phyloP scores from a whole-genome alignment of 2,888 invertebrate species.

The Xanthia togata region DNA sequence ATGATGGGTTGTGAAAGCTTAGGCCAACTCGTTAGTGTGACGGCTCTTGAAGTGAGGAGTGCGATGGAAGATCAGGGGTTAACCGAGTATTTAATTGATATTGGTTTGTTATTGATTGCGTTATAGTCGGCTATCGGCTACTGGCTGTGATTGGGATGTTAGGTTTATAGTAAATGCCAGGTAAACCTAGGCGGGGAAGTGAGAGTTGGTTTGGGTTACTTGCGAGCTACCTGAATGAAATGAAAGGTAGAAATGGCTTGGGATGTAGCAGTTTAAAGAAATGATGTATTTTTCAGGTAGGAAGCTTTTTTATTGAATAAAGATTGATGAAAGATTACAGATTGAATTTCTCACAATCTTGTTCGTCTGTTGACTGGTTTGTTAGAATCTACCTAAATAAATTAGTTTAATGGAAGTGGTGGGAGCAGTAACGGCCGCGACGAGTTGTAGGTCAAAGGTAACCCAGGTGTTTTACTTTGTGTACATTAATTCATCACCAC shows the following conservation, averaged over 20 bases:
- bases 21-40: slow-evolving; percentile 79
- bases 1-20: slow-evolving; percentile 52
- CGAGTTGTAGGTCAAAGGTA: too few species aligned
- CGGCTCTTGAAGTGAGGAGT: slow-evolving; percentile 72
- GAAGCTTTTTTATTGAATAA: not conserved
- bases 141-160: slow-evolving; percentile 57
- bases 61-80: slow-evolving; percentile 74
- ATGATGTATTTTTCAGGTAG: not conserved
- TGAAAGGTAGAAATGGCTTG: not conserved
- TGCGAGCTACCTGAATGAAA: not conserved
- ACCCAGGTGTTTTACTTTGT: too few species aligned
- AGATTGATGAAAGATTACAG: too few species aligned
- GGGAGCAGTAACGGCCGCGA: too few species aligned
- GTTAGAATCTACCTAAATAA: too few species aligned
- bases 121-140: slow-evolving; percentile 65
- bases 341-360: not conserved
- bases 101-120: slow-evolving; percentile 76
- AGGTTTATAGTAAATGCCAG: slow-evolving; percentile 7
- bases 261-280: not conserved
- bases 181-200: slow-evolving; percentile 5
- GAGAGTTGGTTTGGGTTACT: slow-evolving; percentile 23
- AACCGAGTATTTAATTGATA: slow-evolving; percentile 72
- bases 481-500: too few species aligned
- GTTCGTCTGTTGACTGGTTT: not conserved
- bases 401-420: too few species aligned